A percentile compares a stretch with the other conserved stretches of the same genome.
These are phyloP conservation scores for Nomia melanderi DNA, from an alignment of 1,140 invertebrate genomes.

Conservation along the genomic window DNA sequence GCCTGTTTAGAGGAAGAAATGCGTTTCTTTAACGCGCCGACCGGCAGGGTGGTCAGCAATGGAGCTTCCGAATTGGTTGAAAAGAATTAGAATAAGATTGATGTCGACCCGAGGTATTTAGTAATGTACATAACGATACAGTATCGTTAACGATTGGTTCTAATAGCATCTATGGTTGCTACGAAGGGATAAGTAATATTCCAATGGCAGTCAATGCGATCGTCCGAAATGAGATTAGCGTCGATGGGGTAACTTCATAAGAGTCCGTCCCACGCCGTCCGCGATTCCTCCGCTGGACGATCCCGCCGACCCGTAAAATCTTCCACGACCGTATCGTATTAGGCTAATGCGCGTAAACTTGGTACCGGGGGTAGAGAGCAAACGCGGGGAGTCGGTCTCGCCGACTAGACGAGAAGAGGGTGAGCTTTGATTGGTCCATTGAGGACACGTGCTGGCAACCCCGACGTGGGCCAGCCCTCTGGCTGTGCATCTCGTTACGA, in stretches of 20 bases:
- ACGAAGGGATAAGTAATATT: too few relatives aligned
- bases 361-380: slow-evolving; percentile 29
- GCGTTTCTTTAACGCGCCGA: too few relatives aligned
- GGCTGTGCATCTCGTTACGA: slow-evolving; percentile 78
- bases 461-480: slow-evolving; percentile 69
- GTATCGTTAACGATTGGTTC: too few relatives aligned
- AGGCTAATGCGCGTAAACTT: slow-evolving; percentile 61
- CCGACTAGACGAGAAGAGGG: slow-evolving; percentile 69
- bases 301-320: slow-evolving; percentile 33
- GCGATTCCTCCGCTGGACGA: slow-evolving; percentile 35
- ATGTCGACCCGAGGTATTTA: too few relatives aligned
- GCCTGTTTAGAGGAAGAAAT: too few relatives aligned
- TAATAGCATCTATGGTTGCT: too few relatives aligned
- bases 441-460: slow-evolving; percentile 76
- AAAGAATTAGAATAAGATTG: too few relatives aligned
- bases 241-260: not conserved
- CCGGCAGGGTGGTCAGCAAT: too few relatives aligned
- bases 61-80: too few relatives aligned
- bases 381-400: slow-evolving; percentile 34
- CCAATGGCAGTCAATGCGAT: too few relatives aligned
- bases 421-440: slow-evolving; percentile 79
- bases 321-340: slow-evolving; percentile 56
- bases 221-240: not conserved
- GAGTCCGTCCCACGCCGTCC: not conserved
- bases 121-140: too few relatives aligned